Evolutionary conservation across 2,113 vertebrate genomes (phyloP), one percentile per base, ranked within the genome.

Genomic region (Corythornis cristatus): DNA sequence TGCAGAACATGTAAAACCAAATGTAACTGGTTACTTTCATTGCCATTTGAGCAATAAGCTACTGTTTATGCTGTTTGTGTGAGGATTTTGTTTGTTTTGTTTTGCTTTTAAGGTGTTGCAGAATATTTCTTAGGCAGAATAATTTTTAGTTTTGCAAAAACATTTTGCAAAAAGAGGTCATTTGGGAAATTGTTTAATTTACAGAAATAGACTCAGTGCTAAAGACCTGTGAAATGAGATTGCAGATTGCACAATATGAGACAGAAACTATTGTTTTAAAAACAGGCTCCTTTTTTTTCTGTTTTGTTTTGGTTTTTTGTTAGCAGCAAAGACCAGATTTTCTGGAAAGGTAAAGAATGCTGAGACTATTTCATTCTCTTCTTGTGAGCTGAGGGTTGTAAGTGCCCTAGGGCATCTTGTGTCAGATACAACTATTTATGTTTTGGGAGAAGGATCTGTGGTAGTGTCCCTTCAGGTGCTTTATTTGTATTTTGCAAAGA

Each of bases 261-360:
- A 83, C 40, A 79, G 91, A 96, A 94, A 92, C 66, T 61, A 16
- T 12, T 68, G 14, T 62, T 90, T 77, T 60, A 80, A 89, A 93
- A 94, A 58, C 37, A 81, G 73, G 6, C 3, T 11, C 0, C 3
- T 33, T 23, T 70, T 70, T 80, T n/a, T 62, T 46, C 23, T 56
- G 37, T 26, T 54, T 33, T 57, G 13, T 58, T 25, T 70, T 76
- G 28, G 62, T 42, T 23, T 56, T 14, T 72, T 57, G 40, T 67
- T 79, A 81, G 37, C 61, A 81, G 50, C 54, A 91, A 87, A 33
- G 60, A 90, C 96, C 61, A 87, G 97, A 95, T 80, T 95, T 97
- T 96, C 96, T 67, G 74, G 96, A 96, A 95, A 82, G 65, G 88
- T 83, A 74, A 85, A 91, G 43, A 54, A 71, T 58, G 53, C 29